Percentiles rank a stretch among this genome's conserved stretches.
Evolutionary conservation across 2,113 vertebrate species (phyloP).

Genomic region (Rhegmatorhina hoffmannsi): DNA sequence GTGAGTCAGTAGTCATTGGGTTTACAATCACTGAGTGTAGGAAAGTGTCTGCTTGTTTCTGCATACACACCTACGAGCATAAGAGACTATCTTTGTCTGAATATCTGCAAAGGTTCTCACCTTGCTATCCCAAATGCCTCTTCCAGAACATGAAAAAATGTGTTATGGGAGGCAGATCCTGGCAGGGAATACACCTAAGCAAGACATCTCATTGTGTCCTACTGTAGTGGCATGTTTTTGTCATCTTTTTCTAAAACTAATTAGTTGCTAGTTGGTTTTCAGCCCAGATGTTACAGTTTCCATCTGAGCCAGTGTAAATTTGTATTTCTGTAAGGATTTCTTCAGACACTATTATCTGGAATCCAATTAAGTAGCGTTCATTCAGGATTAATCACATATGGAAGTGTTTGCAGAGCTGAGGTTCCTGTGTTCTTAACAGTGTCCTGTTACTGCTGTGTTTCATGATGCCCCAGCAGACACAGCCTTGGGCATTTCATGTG

Average conservation of each 20-base stretch:
- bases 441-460: background rate
- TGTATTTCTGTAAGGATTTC: slow-evolving; percentile 39
- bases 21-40: background rate
- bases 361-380: background rate
- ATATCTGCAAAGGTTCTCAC: background rate
- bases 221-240: background rate
- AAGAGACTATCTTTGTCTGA: background rate
- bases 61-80: background rate
- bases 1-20: background rate
- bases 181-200: background rate
- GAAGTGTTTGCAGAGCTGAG: background rate
- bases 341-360: slow-evolving; percentile 15
- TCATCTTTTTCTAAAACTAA: background rate
- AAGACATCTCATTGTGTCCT: background rate
- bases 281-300: slow-evolving; percentile 27
- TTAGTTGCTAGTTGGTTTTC: slow-evolving; percentile 14
- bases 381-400: slow-evolving; percentile 16
- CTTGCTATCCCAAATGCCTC: background rate
- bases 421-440: background rate
- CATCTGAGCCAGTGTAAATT: background rate
- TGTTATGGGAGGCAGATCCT: background rate
- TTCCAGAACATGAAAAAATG: background rate
- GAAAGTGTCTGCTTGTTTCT: background rate
- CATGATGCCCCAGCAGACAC: background rate
- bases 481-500: background rate